Base-by-base conservation (phyloP, 1,140 invertebrate genomes). In the Rhyacophila brunnea region DNA sequence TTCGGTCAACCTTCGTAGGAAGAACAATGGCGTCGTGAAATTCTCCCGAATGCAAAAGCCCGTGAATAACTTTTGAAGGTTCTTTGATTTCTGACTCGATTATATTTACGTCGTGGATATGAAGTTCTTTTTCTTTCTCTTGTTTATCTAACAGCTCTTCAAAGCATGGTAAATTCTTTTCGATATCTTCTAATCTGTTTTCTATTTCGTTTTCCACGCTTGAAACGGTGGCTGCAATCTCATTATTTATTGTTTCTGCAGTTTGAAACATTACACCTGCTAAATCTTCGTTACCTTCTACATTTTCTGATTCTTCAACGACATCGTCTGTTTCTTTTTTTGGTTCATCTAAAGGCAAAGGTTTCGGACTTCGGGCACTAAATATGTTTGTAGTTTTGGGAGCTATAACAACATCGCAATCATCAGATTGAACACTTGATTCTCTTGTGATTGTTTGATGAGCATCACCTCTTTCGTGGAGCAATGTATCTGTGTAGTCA, bases 11-110 rank as follows among this genome's bases (percentile, higher is more conserved):
- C 36, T 65, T 60, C 4, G 62, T 65, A 7, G 62, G 62, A 4
- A 65, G 48, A n/a, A 60, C 28, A 2, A 63, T 19, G 9, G 56
- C 48, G 28, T 65, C 62, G 36, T 65, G 62, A 40, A 65, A 65
- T 20, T 65, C 62, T 43, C 62, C 58, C 10, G 58, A 53, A 15
- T 65, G 62, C 13, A 65, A 17, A 14, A 65, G 46, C 9, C 50
- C 50, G 5, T 13, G 14, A 44, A 28, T 9, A 3, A 9, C 23
- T 9, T 28, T 28, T 28, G 23, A 28, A 28, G 23, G 9, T 9
- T 28, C 23, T 5, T 28, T 28, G 23, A 28, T 28, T 28, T 3
- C 23, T 5, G 23, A 5, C 4, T 28, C 23, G 9, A 28, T 28
- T 28, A 5, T 9, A 28, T 5, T 28, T 28, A 5, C 9, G 23